These are phyloP conservation scores for Bergia puertoricense DNA, from an alignment of 92 coral and sea anemone species.

Conservation along the genomic window DNA sequence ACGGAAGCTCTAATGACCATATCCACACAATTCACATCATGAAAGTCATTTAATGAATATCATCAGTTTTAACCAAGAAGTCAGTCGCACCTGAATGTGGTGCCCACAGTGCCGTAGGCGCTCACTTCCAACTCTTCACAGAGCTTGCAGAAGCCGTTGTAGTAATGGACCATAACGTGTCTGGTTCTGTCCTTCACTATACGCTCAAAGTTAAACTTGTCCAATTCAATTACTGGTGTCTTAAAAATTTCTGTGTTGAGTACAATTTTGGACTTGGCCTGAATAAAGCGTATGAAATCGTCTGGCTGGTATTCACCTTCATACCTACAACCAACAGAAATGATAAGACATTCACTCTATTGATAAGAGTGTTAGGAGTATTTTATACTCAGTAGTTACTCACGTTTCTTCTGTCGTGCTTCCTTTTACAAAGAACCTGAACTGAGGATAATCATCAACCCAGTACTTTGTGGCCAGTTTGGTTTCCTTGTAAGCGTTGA, in stretches of 20 bases:
- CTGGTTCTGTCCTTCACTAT: slow-evolving; percentile 82
- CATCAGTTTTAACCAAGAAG: not conserved
- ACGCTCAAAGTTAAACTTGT: slow-evolving; percentile 86
- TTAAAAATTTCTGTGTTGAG: slow-evolving; percentile 70
- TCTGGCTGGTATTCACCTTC: slow-evolving; percentile 68
- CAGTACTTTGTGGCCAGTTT: slow-evolving; percentile 88
- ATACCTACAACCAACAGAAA: slow-evolving; percentile 55
- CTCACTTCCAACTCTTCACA: slow-evolving; percentile 67
- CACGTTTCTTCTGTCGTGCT: slow-evolving; percentile 95
- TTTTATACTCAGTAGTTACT: slow-evolving; percentile 27
- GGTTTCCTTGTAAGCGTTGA: slow-evolving; percentile 89
- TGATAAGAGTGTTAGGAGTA: not conserved
- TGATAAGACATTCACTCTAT: not conserved
- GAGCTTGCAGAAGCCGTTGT: slow-evolving; percentile 84
- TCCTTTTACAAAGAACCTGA: slow-evolving; percentile 89
- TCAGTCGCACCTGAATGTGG: slow-evolving; percentile 19
- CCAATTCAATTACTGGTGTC: slow-evolving; percentile 84
- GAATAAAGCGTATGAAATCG: slow-evolving; percentile 80
- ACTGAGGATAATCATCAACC: slow-evolving; percentile 90
- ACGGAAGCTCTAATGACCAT: too few species aligned
- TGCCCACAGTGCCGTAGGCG: slow-evolving; percentile 47
- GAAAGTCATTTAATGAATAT: too few species aligned
- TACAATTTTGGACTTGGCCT: slow-evolving; percentile 59
- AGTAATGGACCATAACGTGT: slow-evolving; percentile 77
- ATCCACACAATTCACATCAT: too few species aligned